Evolutionary conservation across 2,888 invertebrate genomes (phyloP).

Genomic region (Cremastobaeus sp.): DNA sequence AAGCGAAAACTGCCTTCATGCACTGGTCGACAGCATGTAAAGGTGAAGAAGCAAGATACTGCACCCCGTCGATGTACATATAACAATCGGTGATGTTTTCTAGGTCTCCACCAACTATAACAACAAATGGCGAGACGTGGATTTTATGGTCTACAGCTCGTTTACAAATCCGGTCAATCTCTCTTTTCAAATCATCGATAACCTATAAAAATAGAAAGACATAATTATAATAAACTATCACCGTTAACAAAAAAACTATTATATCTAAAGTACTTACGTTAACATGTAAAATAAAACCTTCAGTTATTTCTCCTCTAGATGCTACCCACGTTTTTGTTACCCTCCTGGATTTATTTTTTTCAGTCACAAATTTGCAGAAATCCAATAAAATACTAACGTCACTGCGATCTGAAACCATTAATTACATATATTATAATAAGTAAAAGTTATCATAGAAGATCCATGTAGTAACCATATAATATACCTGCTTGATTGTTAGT

Average conservation of each 20-base stretch:
- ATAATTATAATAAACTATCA: too few relatives aligned
- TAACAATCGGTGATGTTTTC: constrained; percentile 7
- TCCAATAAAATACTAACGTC: constrained; percentile 18
- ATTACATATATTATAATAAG: neutral
- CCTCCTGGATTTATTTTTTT: constrained; percentile 16
- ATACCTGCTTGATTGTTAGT: neutral
- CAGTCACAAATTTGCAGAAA: constrained; percentile 19
- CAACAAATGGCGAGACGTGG: constrained; percentile 15
- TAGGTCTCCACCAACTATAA: constrained; percentile 4
- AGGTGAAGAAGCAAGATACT: constrained; percentile 8
- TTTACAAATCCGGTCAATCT: neutral
- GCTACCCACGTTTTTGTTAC: constrained; percentile 25
- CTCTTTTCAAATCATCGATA: neutral
- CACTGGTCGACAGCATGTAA: constrained; percentile 13
- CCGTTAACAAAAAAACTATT: too few relatives aligned
- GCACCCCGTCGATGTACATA: constrained; percentile 17
- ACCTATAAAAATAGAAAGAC: constrained; percentile 6
- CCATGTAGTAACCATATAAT: neutral
- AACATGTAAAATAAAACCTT: constrained; percentile 34
- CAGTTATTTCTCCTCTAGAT: constrained; percentile 21
- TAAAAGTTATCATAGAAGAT: neutral
- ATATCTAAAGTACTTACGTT: constrained; percentile 7
- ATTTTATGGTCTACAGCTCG: constrained; percentile 1
- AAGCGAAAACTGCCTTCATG: constrained; percentile 17
- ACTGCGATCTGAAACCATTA: constrained; percentile 20